Conservation (phyloP, 2,113 vertebrate genomes). For the Rostratula benghalensis region DNA sequence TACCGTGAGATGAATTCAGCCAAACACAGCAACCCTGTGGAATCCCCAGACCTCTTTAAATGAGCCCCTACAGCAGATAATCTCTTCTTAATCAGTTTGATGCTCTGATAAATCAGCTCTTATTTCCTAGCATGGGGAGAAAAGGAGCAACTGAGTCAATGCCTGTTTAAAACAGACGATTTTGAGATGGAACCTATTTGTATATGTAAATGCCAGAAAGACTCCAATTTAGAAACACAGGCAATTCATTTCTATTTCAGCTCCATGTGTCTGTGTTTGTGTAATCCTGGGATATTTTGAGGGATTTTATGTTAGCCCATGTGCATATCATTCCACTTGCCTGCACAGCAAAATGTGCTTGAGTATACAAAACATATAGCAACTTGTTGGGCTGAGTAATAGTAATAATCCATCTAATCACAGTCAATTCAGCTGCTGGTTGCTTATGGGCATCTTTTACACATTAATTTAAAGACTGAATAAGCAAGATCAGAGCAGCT, state of each 20-base stretch:
- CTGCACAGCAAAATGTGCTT: constrained; percentile 51
- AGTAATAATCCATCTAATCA: constrained; percentile 71
- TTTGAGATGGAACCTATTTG: constrained; percentile 4
- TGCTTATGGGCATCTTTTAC: constrained; percentile 65
- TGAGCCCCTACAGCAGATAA: constrained; percentile 19
- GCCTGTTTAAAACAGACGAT: not conserved
- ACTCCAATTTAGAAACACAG: not conserved
- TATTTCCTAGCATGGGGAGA: not conserved
- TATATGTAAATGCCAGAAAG: not conserved
- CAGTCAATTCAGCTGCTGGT: constrained; percentile 58
- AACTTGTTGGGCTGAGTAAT: constrained; percentile 69
- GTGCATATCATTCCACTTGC: constrained; percentile 33
- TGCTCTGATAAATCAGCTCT: constrained; percentile 15
- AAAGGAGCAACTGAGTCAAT: not conserved
- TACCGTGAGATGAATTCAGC: not conserved
- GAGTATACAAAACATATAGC: constrained; percentile 63
- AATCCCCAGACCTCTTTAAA: constrained; percentile 13
- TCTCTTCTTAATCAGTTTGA: constrained; percentile 36
- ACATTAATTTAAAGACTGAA: constrained; percentile 72
- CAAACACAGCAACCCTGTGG: not conserved
- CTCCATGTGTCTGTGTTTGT: not conserved
- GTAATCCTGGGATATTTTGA: constrained; percentile 42
- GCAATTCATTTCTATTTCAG: constrained; percentile 5
- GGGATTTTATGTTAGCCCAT: not conserved
- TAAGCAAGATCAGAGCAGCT: constrained; percentile 71